Evolutionary conservation across 2,888 invertebrate species (phyloP).

Genomic region (Pseudococcus jackbeardsleyi): DNA sequence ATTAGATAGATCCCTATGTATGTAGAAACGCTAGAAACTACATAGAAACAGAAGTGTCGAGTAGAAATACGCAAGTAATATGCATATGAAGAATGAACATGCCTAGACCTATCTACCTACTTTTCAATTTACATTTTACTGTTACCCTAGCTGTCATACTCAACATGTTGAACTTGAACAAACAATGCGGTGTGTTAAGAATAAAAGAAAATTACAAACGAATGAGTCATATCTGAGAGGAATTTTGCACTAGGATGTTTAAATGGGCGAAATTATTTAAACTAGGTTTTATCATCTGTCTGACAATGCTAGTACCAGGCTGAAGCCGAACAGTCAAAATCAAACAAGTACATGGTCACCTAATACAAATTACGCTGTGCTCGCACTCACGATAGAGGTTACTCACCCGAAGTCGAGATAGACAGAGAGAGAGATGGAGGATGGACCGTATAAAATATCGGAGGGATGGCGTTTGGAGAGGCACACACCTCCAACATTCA

Average conservation of each 20-base stretch:
- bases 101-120: neutral
- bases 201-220: neutral
- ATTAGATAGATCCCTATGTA: no score
- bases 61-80: no score
- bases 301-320: neutral
- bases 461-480: no score
- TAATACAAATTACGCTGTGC: neutral
- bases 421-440: neutral
- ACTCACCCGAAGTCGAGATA: constrained; percentile 25
- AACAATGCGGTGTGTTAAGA: neutral
- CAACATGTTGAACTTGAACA: neutral
- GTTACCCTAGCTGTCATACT: neutral
- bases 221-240: neutral
- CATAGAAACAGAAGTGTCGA: no score
- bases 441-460: no score
- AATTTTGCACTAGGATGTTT: neutral
- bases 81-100: no score
- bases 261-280: neutral
- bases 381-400: neutral
- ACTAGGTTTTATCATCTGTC: neutral
- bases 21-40: no score
- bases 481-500: no score
- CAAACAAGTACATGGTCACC: neutral
- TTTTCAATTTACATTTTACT: neutral
- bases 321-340: neutral